Evolutionary conservation across 2,113 vertebrate genomes (phyloP).

Genomic region (Taxidea taxus): DNA sequence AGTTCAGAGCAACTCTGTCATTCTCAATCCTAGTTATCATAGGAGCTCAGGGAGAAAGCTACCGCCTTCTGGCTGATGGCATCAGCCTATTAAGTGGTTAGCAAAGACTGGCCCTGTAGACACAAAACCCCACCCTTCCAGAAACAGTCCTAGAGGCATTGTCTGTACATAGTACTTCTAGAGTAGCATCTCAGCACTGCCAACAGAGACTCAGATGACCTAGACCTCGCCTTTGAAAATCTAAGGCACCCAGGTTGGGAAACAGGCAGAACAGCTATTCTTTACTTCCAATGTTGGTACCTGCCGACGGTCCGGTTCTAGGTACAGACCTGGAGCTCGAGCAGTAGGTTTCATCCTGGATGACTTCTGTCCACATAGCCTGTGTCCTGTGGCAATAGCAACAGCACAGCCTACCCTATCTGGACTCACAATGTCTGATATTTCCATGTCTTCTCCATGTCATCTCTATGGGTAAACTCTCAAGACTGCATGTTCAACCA

Average conservation of each 20-base stretch:
- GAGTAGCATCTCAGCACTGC: background rate
- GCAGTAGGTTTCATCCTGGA: background rate
- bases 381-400: background rate
- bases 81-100: background rate
- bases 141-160: background rate
- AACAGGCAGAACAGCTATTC: background rate
- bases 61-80: background rate
- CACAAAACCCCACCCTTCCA: background rate
- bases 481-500: background rate
- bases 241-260: background rate
- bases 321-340: background rate
- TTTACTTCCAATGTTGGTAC: background rate
- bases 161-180: background rate
- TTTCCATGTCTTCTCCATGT: background rate
- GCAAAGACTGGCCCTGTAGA: background rate
- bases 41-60: background rate
- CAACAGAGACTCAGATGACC: background rate
- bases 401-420: background rate
- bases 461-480: background rate
- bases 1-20: conserved; percentile 17
- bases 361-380: background rate
- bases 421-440: background rate
- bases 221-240: conserved; percentile 18
- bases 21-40: background rate
- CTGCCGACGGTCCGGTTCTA: background rate